Percentiles rank a stretch among this genome's conserved stretches.
These are phyloP conservation scores for Stictocephala bisonia DNA, from an alignment of 2,888 invertebrate species.

Conservation along the genomic window DNA sequence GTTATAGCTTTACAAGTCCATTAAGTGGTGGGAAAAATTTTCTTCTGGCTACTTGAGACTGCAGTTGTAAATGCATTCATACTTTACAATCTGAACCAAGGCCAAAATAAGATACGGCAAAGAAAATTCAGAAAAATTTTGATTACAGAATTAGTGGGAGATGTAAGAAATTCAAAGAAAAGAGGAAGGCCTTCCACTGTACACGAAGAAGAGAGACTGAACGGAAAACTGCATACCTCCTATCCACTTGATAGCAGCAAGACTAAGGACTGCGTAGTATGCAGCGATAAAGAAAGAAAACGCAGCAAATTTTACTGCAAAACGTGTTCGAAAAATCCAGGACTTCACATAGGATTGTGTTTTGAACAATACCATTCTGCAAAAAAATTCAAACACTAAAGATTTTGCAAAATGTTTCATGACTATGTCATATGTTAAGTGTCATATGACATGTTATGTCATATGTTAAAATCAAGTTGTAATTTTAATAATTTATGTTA, in stretches of 20 bases:
- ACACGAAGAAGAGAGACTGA: neutral
- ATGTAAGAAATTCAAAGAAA: neutral
- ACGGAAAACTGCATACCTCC: neutral
- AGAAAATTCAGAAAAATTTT: neutral
- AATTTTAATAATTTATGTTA: no score
- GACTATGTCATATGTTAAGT: neutral
- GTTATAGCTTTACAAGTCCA: neutral
- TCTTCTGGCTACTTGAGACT: neutral
- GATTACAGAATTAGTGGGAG: neutral
- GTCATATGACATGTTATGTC: neutral
- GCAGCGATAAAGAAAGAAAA: no score
- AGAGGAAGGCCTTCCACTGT: neutral
- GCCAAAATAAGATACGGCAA: neutral
- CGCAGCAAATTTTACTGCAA: constrained; percentile 9
- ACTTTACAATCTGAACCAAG: neutral
- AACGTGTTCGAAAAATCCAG: neutral
- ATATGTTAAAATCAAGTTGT: no score
- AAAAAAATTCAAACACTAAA: neutral
- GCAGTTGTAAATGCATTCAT: neutral
- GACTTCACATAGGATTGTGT: neutral
- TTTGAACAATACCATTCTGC: neutral
- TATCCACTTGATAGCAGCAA: neutral
- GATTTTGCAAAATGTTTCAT: neutral
- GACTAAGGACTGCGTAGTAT: neutral
- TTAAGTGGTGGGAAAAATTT: neutral